Evolutionary conservation across 2,797 vertebrate species (phyloP).

Genomic region (Sarcoramphus papa): DNA sequence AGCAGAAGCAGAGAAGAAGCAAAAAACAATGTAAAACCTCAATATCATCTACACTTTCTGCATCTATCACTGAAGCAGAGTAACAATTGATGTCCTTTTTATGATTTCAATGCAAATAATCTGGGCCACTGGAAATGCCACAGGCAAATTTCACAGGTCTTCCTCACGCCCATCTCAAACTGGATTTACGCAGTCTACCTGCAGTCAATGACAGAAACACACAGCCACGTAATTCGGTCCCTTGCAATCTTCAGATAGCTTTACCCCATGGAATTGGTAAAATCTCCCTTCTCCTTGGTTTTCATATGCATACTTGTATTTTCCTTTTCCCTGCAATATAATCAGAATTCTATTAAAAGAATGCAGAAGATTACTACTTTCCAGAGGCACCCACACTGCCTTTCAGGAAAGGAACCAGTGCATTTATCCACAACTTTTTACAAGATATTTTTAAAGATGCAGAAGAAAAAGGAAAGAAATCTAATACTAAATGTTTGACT

Average conservation of each 20-base stretch:
- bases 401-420: neutral
- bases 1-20: neutral
- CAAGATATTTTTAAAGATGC: constrained; percentile 1
- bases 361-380: neutral
- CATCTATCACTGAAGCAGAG: neutral
- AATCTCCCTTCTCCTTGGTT: neutral
- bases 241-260: neutral
- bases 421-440: neutral
- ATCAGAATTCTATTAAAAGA: neutral
- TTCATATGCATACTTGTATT: neutral
- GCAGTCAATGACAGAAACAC: neutral
- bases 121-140: neutral
- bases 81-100: neutral
- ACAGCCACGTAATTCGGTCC: neutral
- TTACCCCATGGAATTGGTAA: neutral
- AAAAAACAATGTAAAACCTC: neutral
- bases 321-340: neutral
- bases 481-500: neutral
- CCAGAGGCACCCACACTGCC: neutral
- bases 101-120: neutral
- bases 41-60: neutral
- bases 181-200: neutral
- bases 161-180: neutral
- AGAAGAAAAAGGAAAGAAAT: neutral
- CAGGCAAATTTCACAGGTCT: neutral